Evolutionary conservation across 2,888 invertebrate genomes (phyloP).

Genomic region (Drosophila borealis): DNA sequence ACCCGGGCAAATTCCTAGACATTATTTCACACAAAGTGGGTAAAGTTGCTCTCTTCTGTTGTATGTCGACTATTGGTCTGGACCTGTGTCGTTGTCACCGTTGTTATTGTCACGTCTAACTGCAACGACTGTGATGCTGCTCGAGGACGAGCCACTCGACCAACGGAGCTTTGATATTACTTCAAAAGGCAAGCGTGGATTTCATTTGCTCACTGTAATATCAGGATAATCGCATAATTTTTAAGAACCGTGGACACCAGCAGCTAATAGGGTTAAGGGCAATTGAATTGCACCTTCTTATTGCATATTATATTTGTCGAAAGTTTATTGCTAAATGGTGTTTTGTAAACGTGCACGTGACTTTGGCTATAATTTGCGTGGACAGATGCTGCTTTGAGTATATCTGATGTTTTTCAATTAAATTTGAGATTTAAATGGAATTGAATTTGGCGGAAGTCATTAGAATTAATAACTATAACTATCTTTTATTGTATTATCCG

Average conservation of each 20-base stretch:
- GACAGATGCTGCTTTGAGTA: background rate
- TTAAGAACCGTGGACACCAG: conserved; percentile 45
- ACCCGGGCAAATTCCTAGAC: conserved; percentile 81
- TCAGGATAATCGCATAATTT: conserved; percentile 72
- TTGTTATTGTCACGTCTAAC: conserved; percentile 24
- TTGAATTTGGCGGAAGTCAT: conserved; percentile 4
- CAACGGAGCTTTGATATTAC: conserved; percentile 70
- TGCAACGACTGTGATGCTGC: background rate
- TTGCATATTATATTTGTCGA: conserved; percentile 52
- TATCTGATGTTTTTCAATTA: conserved; percentile 42
- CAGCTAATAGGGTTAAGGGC: conserved; percentile 16
- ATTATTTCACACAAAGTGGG: conserved; percentile 77
- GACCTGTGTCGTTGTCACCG: conserved; percentile 27
- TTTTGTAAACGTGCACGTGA: conserved; percentile 64
- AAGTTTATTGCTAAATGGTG: conserved; percentile 59
- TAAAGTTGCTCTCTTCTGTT: conserved; percentile 46
- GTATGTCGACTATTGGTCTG: conserved; percentile 33
- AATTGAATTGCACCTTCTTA: conserved; percentile 16
- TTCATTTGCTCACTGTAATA: conserved; percentile 55
- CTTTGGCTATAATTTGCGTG: conserved; percentile 34
- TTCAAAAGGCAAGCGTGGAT: conserved; percentile 68
- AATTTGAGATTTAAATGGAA: conserved; percentile 12
- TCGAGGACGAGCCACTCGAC: conserved; percentile 25
- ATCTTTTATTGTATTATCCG: background rate
- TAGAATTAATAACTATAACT: conserved; percentile 7